Conservation (phyloP, 2,797 vertebrate genomes). For the Vespertilio murinus region DNA sequence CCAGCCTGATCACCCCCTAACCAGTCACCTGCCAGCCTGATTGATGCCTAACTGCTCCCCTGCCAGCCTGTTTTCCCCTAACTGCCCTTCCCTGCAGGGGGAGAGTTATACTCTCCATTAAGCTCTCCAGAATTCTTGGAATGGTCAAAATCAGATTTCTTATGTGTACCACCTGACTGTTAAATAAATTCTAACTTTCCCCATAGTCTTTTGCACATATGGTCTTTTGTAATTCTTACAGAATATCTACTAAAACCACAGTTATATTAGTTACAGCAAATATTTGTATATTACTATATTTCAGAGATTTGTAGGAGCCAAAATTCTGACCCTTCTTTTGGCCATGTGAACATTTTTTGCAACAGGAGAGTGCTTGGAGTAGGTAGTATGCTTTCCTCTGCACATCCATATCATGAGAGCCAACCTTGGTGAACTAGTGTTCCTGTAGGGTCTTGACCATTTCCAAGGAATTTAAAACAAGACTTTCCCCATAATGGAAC, state of each 20-base stretch:
- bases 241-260: background rate
- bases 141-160: background rate
- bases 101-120: background rate
- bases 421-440: background rate
- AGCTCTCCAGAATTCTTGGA: background rate
- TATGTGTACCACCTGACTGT: background rate
- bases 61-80: no score
- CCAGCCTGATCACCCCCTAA: no score
- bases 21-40: no score
- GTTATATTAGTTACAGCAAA: background rate
- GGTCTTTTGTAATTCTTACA: background rate
- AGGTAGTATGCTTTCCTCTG: background rate
- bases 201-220: background rate
- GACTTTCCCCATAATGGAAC: background rate
- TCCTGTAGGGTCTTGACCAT: background rate
- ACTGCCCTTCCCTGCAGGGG: background rate
- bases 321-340: background rate
- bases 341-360: background rate
- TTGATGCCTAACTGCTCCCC: no score
- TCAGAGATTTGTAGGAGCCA: background rate
- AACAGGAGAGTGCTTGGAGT: background rate
- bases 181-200: background rate
- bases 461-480: conserved; percentile 1
- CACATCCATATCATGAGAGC: background rate
- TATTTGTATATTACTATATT: background rate